phyloP scores from a whole-genome alignment of 2,888 invertebrate genomes.

The Orthonevra nobilis region DNA sequence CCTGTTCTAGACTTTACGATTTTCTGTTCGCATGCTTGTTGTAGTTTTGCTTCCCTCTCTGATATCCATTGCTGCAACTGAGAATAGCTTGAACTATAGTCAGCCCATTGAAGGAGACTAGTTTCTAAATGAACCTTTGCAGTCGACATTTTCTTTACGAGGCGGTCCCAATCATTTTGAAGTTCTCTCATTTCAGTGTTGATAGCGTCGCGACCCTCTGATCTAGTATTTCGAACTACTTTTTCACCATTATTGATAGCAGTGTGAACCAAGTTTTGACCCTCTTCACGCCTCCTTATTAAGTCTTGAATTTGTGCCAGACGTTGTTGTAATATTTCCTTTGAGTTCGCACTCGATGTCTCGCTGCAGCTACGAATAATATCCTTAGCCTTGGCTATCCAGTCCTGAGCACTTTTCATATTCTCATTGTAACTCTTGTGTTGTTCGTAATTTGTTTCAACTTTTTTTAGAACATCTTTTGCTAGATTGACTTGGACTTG shows the following conservation, averaged over 20 bases:
- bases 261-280: slow-evolving; percentile 91
- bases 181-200: slow-evolving; percentile 93
- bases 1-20: slow-evolving; percentile 89
- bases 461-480: slow-evolving; percentile 93
- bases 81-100: slow-evolving; percentile 95
- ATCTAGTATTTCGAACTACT: slow-evolving; percentile 91
- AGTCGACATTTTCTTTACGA: slow-evolving; percentile 94
- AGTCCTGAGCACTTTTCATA: slow-evolving; percentile 87
- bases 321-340: slow-evolving; percentile 90
- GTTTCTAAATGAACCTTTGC: slow-evolving; percentile 95
- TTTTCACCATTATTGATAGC: slow-evolving; percentile 95
- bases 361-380: slow-evolving; percentile 90
- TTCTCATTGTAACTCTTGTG: slow-evolving; percentile 90
- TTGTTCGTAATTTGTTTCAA: slow-evolving; percentile 92
- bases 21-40: slow-evolving; percentile 93
- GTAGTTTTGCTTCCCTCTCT: slow-evolving; percentile 94
- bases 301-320: slow-evolving; percentile 90
- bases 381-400: slow-evolving; percentile 93
- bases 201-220: slow-evolving; percentile 93
- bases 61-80: slow-evolving; percentile 97
- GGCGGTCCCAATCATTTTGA: slow-evolving; percentile 94
- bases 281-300: slow-evolving; percentile 90
- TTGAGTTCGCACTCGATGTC: slow-evolving; percentile 88
- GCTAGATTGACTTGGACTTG: slow-evolving; percentile 93
- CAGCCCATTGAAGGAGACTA: slow-evolving; percentile 95